These are phyloP conservation scores for Syrista parreyssii DNA, from an alignment of 2,888 invertebrate genomes.

Conservation along the genomic window DNA sequence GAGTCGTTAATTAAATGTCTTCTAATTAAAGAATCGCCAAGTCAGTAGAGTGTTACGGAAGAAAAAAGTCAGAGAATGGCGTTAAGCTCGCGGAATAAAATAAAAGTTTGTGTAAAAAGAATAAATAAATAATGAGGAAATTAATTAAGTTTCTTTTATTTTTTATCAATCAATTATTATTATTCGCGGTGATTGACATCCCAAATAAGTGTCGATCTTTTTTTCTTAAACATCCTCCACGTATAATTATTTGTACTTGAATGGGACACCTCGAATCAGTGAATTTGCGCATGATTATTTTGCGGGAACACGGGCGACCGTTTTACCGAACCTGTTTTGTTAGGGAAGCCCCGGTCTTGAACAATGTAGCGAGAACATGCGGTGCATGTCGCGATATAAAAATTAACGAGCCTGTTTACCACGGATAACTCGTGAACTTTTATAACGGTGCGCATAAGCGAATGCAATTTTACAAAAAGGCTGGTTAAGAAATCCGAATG, in stretches of 20 bases:
- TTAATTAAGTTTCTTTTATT: neutral
- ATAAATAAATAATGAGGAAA: neutral
- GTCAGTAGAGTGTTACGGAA: neutral
- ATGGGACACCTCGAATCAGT: neutral
- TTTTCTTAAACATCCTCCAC: neutral
- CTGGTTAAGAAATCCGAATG: neutral
- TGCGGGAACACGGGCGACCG: neutral
- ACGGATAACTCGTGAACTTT: neutral
- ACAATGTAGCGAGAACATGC: neutral
- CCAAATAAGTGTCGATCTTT: neutral
- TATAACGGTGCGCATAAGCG: neutral
- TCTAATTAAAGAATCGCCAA: neutral
- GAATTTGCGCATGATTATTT: neutral
- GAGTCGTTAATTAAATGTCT: neutral
- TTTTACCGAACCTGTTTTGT: neutral
- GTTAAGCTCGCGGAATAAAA: neutral
- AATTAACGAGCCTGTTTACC: neutral
- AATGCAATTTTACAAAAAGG: neutral
- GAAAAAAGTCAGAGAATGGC: neutral
- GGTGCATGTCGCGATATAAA: neutral
- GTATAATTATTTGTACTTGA: neutral
- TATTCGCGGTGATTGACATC: neutral
- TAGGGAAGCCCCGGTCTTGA: neutral
- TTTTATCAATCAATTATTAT: neutral
- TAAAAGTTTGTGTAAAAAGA: neutral